phyloP scores from a whole-genome alignment of 2,797 vertebrate genomes.

The Myotis daubentonii region DNA sequence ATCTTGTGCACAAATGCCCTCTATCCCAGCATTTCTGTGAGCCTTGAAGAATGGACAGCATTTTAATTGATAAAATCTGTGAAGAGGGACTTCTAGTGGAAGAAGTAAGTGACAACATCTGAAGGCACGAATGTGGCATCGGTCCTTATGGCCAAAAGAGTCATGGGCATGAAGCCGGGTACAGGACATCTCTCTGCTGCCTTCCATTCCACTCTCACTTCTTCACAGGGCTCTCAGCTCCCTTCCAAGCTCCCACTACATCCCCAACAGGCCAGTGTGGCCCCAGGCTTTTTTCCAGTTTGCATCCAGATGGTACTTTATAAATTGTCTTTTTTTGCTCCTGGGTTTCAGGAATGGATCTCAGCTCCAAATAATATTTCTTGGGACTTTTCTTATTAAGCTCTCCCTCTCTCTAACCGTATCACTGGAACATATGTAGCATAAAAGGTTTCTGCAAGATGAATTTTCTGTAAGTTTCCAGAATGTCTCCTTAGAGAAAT shows the following conservation, averaged over 20 bases:
- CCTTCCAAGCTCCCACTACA: background rate
- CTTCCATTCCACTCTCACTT: too few species aligned
- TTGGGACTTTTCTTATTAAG: background rate
- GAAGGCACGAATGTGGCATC: background rate
- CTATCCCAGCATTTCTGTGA: background rate
- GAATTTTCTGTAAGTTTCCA: constrained; percentile 36
- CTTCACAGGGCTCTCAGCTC: fast-evolving
- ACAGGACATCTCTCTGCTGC: background rate
- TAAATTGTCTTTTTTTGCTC: background rate
- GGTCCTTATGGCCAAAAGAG: background rate
- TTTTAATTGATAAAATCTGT: background rate
- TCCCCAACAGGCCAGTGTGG: background rate
- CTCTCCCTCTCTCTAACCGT: background rate
- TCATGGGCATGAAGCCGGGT: fast-evolving
- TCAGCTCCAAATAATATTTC: background rate
- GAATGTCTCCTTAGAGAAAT: constrained; percentile 52
- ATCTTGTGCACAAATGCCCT: background rate
- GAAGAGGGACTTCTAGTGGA: background rate
- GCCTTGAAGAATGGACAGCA: background rate
- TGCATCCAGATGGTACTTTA: background rate
- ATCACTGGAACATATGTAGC: background rate
- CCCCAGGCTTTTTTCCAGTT: background rate
- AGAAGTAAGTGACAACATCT: background rate
- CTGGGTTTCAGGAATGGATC: background rate
- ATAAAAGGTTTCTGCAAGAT: background rate